Percentiles rank a stretch among this genome's conserved stretches.
These are phyloP conservation scores for Tamandua tetradactyla DNA, from an alignment of 2,797 vertebrate species.

Conservation along the genomic window DNA sequence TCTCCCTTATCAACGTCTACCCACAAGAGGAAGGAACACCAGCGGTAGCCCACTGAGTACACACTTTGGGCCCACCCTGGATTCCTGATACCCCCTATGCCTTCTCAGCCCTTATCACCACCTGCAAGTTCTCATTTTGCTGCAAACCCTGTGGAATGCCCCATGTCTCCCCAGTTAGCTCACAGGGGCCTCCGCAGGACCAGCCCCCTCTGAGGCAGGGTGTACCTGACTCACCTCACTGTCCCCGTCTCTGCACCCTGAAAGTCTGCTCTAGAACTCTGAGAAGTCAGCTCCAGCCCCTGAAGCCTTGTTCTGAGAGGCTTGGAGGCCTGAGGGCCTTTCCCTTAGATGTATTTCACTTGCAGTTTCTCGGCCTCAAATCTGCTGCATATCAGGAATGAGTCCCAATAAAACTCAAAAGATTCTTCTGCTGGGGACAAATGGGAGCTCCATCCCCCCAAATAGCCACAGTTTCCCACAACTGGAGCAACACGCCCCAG, in stretches of 20 bases:
- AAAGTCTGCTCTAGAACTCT: neutral
- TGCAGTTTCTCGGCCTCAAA: neutral
- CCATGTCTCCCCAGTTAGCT: fast-evolving
- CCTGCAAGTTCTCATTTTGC: neutral
- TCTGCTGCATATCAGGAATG: neutral
- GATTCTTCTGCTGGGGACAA: neutral
- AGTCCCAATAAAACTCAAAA: neutral
- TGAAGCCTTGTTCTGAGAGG: neutral
- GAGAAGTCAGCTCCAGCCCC: no score
- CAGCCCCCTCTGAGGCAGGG: neutral
- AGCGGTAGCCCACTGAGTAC: neutral
- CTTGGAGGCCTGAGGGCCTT: neutral
- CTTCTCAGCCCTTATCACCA: neutral
- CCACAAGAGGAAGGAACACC: fast-evolving
- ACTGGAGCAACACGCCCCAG: neutral
- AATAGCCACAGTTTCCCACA: neutral
- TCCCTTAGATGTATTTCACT: neutral
- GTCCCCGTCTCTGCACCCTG: no score
- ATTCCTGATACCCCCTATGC: neutral
- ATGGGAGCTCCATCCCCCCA: neutral
- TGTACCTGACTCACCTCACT: neutral
- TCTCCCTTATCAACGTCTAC: no score
- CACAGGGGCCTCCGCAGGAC: neutral
- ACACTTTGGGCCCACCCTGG: neutral
- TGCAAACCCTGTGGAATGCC: neutral